Conservation (phyloP, 35 echinoderm and acorn worm species). For the Apostichopus parvimensis region DNA sequence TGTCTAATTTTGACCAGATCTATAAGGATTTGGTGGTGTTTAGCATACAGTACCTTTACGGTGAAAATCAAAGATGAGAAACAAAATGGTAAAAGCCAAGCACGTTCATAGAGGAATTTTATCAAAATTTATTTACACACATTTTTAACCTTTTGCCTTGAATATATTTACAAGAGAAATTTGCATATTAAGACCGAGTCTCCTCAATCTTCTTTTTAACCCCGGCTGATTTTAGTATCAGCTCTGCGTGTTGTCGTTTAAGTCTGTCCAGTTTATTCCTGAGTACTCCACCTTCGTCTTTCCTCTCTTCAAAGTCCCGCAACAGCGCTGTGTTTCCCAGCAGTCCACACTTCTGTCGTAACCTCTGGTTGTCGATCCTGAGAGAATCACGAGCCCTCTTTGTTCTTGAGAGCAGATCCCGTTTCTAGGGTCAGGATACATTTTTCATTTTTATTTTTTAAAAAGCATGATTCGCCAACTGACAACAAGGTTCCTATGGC, state of each 20-base stretch:
- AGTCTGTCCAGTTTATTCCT: constrained; percentile 71
- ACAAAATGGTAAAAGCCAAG: no score
- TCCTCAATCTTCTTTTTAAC: constrained; percentile 93
- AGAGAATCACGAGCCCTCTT: constrained; percentile 91
- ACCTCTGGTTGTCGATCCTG: constrained; percentile 85
- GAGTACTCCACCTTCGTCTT: constrained; percentile 89
- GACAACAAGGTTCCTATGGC: no score
- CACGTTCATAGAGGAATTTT: neutral
- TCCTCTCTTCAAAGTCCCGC: constrained; percentile 91
- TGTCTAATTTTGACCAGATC: no score
- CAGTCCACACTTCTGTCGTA: constrained; percentile 79
- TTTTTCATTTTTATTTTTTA: no score
- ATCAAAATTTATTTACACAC: neutral
- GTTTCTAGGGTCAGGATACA: constrained; percentile 64
- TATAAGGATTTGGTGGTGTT: no score
- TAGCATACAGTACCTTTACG: no score
- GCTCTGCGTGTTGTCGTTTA: constrained; percentile 88
- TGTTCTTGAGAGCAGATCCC: constrained; percentile 86
- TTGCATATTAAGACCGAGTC: constrained; percentile 32
- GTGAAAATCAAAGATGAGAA: no score
- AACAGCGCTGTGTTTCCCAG: constrained; percentile 84
- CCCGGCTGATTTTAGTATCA: constrained; percentile 74
- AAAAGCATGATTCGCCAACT: no score
- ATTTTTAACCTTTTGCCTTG: neutral
- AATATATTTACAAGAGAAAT: neutral